phyloP scores from a whole-genome alignment of 30 jellyfish, hydroid and myxozoan genomes.

The Haliclystus octoradiatus region DNA sequence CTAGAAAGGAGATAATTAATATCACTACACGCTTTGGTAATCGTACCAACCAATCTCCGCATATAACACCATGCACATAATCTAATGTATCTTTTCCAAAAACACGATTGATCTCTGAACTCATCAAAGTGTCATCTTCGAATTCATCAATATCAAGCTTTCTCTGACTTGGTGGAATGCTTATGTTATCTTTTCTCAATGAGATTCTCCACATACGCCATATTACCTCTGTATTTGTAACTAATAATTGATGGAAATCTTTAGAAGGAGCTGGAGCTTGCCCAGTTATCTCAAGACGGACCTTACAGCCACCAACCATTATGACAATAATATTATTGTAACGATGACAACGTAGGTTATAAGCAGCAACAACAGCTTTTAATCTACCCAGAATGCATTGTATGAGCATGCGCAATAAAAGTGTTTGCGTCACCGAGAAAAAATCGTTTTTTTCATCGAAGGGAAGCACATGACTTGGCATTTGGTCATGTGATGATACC shows the following conservation, averaged over 20 bases:
- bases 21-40: slow-evolving; percentile 50
- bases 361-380: slow-evolving; percentile 1
- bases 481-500: slow-evolving; percentile 63
- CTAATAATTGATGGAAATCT: slow-evolving; percentile 79
- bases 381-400: background rate
- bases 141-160: slow-evolving; percentile 57
- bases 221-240: slow-evolving; percentile 54
- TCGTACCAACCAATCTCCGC: slow-evolving; percentile 67
- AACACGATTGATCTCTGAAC: slow-evolving; percentile 56
- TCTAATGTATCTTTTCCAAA: slow-evolving; percentile 48
- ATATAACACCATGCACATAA: slow-evolving; percentile 54
- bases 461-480: slow-evolving; percentile 68
- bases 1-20: slow-evolving; percentile 31
- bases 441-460: slow-evolving; percentile 1
- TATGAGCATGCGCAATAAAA: background rate
- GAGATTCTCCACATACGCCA: slow-evolving; percentile 88
- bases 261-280: slow-evolving; percentile 92
- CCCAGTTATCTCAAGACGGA: slow-evolving; percentile 66
- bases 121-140: slow-evolving; percentile 50
- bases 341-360: background rate
- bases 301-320: slow-evolving; percentile 35
- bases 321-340: background rate
- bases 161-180: slow-evolving; percentile 72
- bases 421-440: background rate
- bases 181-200: slow-evolving; percentile 58